phyloP scores from a whole-genome alignment of 2,888 invertebrate genomes.

The Hypsopygia costalis region DNA sequence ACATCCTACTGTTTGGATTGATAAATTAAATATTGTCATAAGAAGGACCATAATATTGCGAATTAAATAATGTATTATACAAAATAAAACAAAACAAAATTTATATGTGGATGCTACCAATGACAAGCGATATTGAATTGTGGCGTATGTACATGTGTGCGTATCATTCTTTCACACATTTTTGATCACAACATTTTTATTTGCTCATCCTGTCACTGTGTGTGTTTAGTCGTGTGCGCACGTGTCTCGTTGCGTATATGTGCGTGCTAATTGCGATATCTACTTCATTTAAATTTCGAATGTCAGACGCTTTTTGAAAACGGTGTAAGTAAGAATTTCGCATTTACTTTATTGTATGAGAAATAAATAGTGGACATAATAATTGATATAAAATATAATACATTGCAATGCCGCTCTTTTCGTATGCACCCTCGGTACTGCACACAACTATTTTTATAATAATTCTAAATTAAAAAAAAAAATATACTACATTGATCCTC shows the following conservation, averaged over 20 bases:
- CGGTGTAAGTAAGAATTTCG: slow-evolving; percentile 43
- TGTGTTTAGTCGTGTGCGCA: slow-evolving; percentile 46
- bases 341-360: slow-evolving; percentile 1
- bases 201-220: slow-evolving; percentile 49
- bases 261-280: slow-evolving; percentile 76
- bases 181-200: slow-evolving; percentile 75
- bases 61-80: no score
- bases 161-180: slow-evolving; percentile 74
- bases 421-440: no score
- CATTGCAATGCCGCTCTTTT: no score
- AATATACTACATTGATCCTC: no score
- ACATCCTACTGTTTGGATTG: no score
- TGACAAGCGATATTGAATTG: slow-evolving; percentile 78
- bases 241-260: slow-evolving; percentile 25
- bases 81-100: no score
- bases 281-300: slow-evolving; percentile 81
- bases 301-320: slow-evolving; percentile 52
- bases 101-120: slow-evolving; percentile 59
- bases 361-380: no score
- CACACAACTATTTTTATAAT: no score
- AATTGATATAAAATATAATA: no score
- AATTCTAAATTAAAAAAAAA: no score
- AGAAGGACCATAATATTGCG: no score
- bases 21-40: no score
- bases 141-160: slow-evolving; percentile 51